Evolutionary conservation across 92 coral and sea anemone genomes (phyloP), one percentile per base, ranked within the genome.

Genomic region (Epizoanthus illoricatus): DNA sequence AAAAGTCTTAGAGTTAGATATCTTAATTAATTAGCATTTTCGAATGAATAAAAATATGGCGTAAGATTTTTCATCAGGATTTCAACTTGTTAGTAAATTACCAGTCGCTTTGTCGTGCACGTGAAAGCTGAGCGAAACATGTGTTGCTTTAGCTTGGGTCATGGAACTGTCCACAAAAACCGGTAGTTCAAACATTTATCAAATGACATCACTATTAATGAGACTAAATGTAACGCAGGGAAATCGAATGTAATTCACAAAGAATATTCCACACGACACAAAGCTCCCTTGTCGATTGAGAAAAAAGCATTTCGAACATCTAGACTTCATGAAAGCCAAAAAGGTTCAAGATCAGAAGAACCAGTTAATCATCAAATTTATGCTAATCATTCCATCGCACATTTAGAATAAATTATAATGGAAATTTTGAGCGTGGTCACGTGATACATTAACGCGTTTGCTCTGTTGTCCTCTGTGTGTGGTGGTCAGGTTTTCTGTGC

Each of bases 341-440:
- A 11, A 52, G 56, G 15, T 52, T 28, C 36, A 28, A 9, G n/a
- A n/a, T n/a, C n/a, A n/a, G 56, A 52, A 11, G 56, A 3, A 11
- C 0, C 3, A 7, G 12, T 9, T 11, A 10, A 13, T 52, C 56
- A 17, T 42, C 39, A 76, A 76, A 76, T 78, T 63, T 43, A 78
- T 78, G 82, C 82, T 78, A 78, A 61, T 78, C 41, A 75, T 75
- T 58, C 64, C 7, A 58, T 58, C 36, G 24, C 43, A 42, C 52
- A 33, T 55, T 40, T 24, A 11, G 69, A 78, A 78, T 63, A 78
- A 78, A 78, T 78, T 78, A 78, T 78, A 78, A 78, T 63, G 72
- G 15, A 3, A 78, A 62, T 8, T 68, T 78, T 60, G 17, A 19
- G 65, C 60, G 45, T 78, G 71, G 71, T 78, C 82, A 78, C 82